phyloP scores from a whole-genome alignment of 2,888 invertebrate genomes.

The Thecophora atra region DNA sequence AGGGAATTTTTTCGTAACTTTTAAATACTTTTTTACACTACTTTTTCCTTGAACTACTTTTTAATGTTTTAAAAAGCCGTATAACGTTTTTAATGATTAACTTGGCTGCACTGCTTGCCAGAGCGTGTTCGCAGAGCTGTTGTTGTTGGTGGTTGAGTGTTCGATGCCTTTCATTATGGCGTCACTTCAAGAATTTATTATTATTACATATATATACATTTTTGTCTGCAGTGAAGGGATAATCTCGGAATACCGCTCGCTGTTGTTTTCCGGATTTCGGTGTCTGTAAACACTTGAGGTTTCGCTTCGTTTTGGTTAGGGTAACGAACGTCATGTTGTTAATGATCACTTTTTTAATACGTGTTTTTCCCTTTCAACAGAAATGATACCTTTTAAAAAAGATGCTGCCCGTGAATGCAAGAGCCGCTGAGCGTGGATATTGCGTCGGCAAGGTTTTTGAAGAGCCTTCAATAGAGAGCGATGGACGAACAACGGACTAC shows the following conservation, averaged over 20 bases:
- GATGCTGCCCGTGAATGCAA: background rate
- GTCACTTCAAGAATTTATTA: slow-evolving; percentile 5
- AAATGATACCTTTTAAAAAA: background rate
- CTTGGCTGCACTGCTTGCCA: no score
- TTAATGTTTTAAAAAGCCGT: no score
- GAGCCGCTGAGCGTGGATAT: background rate
- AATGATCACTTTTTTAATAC: slow-evolving; percentile 9
- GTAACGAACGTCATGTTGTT: slow-evolving; percentile 8
- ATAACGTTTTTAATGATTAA: no score
- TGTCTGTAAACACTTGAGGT: no score
- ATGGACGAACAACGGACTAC: background rate
- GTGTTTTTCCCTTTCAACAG: background rate
- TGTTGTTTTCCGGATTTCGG: no score
- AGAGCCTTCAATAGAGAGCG: background rate
- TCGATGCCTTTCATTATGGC: background rate
- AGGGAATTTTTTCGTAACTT: no score
- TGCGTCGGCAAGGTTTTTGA: background rate
- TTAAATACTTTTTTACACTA: no score
- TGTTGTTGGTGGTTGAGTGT: no score
- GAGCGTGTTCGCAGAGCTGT: no score
- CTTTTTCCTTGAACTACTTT: no score
- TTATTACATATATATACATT: no score
- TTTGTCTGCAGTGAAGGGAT: background rate
- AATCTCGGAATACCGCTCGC: background rate
- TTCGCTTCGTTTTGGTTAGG: no score